Evolutionary conservation across 35 echinoderm and acorn worm species (phyloP).

Genomic region (Chiridota heheva): DNA sequence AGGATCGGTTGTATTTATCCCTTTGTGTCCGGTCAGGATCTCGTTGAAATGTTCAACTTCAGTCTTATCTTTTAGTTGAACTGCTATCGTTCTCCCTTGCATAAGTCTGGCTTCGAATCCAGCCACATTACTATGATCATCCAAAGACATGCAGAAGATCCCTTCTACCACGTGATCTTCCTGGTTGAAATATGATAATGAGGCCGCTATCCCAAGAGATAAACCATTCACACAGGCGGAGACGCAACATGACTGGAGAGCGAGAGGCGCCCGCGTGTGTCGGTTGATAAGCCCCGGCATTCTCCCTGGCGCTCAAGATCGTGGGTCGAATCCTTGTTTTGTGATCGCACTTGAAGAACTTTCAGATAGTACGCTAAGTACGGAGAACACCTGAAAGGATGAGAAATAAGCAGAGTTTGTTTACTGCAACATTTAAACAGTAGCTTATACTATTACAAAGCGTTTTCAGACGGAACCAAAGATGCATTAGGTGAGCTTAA

Average conservation of each 20-base stretch:
- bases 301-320: neutral
- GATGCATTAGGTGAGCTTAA: too few relatives aligned
- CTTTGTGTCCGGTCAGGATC: constrained; percentile 62
- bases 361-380: too few relatives aligned
- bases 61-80: constrained; percentile 82
- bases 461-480: too few relatives aligned
- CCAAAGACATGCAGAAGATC: constrained; percentile 71
- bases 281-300: constrained; percentile 97
- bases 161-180: constrained; percentile 98
- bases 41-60: constrained; percentile 91
- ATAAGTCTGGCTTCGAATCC: constrained; percentile 92
- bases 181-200: constrained; percentile 86
- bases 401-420: too few relatives aligned
- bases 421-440: too few relatives aligned
- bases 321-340: too few relatives aligned
- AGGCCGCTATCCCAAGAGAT: constrained; percentile 76
- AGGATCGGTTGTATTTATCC: constrained; percentile 36
- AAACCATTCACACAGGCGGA: constrained; percentile 88
- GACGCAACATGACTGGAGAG: constrained; percentile 75
- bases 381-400: too few relatives aligned
- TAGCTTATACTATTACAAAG: too few relatives aligned
- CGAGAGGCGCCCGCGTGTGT: constrained; percentile 75
- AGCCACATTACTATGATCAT: constrained; percentile 74
- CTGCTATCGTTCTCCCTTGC: constrained; percentile 67
- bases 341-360: too few relatives aligned